These are phyloP conservation scores for Salticus scenicus DNA, from an alignment of 2,888 invertebrate species.

Conservation along the genomic window DNA sequence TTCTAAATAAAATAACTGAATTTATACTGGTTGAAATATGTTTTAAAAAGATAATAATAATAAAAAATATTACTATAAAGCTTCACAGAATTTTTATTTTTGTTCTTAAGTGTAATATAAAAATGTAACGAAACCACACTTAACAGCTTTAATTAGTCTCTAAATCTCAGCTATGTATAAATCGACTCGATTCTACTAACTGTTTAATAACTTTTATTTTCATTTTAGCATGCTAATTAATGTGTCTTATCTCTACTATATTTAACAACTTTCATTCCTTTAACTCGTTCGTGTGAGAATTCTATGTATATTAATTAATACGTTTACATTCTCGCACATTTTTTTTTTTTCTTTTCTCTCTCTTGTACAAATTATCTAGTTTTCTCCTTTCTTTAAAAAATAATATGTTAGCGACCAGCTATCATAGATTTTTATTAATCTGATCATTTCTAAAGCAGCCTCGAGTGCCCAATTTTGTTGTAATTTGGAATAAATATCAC, in stretches of 20 bases:
- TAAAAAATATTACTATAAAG: too few relatives aligned
- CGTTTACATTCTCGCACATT: not conserved
- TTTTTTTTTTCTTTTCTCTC: not conserved
- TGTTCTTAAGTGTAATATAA: too few relatives aligned
- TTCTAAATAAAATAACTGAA: too few relatives aligned
- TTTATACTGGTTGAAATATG: too few relatives aligned
- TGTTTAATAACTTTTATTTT: not conserved
- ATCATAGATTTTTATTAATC: too few relatives aligned
- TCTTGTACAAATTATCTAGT: not conserved
- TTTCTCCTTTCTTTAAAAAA: not conserved
- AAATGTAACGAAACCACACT: not conserved
- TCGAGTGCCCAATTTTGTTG: too few relatives aligned
- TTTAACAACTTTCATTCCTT: not conserved
- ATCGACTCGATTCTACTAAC: not conserved
- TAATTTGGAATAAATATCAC: too few relatives aligned
- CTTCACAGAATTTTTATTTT: too few relatives aligned
- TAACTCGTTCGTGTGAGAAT: not conserved
- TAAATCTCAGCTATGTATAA: not conserved
- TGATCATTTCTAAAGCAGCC: too few relatives aligned
- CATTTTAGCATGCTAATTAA: not conserved
- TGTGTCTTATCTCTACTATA: not conserved
- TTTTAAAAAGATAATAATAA: too few relatives aligned
- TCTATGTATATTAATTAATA: not conserved
- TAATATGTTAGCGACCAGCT: too few relatives aligned
- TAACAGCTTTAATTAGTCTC: not conserved